These are phyloP conservation scores for Otolemur crassicaudatus DNA, from an alignment of 2,797 vertebrate genomes.

Conservation along the genomic window DNA sequence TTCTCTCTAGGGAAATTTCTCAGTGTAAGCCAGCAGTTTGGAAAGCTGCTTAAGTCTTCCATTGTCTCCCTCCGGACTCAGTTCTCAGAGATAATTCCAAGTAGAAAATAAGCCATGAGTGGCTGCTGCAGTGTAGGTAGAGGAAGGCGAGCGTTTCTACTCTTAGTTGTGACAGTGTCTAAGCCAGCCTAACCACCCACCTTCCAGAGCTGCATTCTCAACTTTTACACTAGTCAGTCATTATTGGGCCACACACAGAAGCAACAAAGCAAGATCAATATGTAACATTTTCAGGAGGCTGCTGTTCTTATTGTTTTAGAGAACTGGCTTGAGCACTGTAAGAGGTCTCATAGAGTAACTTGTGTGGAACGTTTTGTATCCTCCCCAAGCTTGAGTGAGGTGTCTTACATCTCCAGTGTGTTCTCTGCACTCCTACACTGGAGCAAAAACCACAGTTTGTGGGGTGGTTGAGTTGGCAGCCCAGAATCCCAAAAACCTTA, in stretches of 20 bases:
- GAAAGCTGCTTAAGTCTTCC: background rate
- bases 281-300: background rate
- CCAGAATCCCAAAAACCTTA: slow-evolving; percentile 68
- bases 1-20: background rate
- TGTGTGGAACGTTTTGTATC: slow-evolving; percentile 10
- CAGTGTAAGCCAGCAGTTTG: background rate
- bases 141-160: background rate
- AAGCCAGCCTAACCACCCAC: background rate
- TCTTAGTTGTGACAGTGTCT: background rate
- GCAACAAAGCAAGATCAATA: background rate
- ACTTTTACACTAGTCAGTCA: background rate
- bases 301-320: background rate
- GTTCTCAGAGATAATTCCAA: background rate
- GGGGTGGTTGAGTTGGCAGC: slow-evolving; percentile 62
- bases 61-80: slow-evolving; percentile 1
- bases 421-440: slow-evolving; percentile 50
- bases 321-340: slow-evolving; percentile 1
- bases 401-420: slow-evolving; percentile 11
- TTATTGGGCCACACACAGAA: background rate
- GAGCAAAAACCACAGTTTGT: slow-evolving; percentile 67
- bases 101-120: background rate
- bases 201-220: background rate
- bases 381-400: background rate
- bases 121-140: background rate
- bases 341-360: slow-evolving; percentile 33